A percentile compares a stretch with the other conserved stretches of the same genome.
phyloP scores from a whole-genome alignment of 2,888 invertebrate genomes.

The Scaptomyza tumidula region DNA sequence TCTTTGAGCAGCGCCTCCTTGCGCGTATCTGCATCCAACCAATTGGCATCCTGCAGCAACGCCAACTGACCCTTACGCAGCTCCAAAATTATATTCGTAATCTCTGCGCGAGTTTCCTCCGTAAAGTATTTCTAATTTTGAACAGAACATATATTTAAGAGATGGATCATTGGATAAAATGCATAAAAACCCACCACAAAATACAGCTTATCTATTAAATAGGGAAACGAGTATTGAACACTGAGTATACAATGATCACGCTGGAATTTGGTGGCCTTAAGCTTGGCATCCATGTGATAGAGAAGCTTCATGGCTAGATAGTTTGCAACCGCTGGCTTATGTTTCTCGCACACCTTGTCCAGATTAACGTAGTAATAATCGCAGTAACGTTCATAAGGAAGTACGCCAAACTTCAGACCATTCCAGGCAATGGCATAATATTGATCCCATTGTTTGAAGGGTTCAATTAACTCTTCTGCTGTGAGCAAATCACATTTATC shows the following conservation, averaged over 20 bases:
- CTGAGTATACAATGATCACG: conserved; percentile 66
- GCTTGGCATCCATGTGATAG: conserved; percentile 72
- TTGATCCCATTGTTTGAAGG: conserved; percentile 61
- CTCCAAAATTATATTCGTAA: conserved; percentile 68
- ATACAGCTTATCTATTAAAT: conserved; percentile 72
- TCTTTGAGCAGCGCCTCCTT: conserved; percentile 77
- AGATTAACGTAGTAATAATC: conserved; percentile 69
- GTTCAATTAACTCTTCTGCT: accelerated
- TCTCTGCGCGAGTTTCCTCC: conserved; percentile 61
- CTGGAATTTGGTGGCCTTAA: conserved; percentile 65
- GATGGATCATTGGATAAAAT: not conserved
- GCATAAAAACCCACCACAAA: conserved; percentile 59
- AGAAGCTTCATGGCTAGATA: conserved; percentile 81
- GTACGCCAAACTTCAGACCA: conserved; percentile 31
- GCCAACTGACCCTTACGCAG: conserved; percentile 68
- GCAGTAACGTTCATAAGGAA: conserved; percentile 55
- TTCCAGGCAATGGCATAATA: conserved; percentile 80
- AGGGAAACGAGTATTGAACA: conserved; percentile 52
- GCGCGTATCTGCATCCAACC: conserved; percentile 79
- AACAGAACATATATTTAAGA: not conserved
- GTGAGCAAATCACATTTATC: conserved; percentile 43
- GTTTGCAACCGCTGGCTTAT: conserved; percentile 78
- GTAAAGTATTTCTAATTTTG: conserved; percentile 66
- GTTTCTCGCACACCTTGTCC: conserved; percentile 62
- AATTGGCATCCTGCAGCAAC: conserved; percentile 70